Base-by-base conservation (phyloP, 2,888 invertebrate genomes). In the Eudemis profundana region DNA sequence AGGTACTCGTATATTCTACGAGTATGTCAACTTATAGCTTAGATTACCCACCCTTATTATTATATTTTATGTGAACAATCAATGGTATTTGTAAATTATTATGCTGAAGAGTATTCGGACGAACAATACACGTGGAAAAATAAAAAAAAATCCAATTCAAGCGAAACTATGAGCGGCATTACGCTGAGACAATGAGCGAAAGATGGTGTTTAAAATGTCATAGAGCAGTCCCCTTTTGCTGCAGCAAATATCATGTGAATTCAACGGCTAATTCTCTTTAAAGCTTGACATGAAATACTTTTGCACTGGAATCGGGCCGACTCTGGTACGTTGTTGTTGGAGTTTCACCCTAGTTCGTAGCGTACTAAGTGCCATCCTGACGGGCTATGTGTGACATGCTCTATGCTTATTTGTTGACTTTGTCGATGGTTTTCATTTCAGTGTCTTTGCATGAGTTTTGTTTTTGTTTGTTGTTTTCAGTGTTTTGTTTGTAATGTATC, bases 401-500 rank as follows among this genome's bases (percentile, higher is more conserved):
- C 23, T 49, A 8, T 40, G 64, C 44, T 63, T 38, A 67, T 62
- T 67, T 66, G 49, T 67, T 57, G 54, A n/a, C 23, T 40, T 33
- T 36, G 29, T 56, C 8, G 29, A 46, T 61, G 23, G 23, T 53
- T 29, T 67, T 66, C 40, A 5, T 53, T 67, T 50, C 69, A 63
- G 66, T 66, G 67, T 69, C 7, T 46, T 66, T 33, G 49, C 67
- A 49, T 69, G 54, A 60, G 59, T 67, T 67, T 72, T 21, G 67
- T 64, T 66, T 38, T 15, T 59, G 38, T 47, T 51, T 10, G 56
- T 66, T 68, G n/a, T 23, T 61, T 64, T 63, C 27, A 46, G 42
- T 65, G 38, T 66, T 70, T 36, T 66, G 67, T 66, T 69, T 59
- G 61, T 66, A 51, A 61, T 44, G 49, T 68, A 64, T 69, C 3